phyloP scores from a whole-genome alignment of 2,888 invertebrate species.

The Diachrysia chrysitis region DNA sequence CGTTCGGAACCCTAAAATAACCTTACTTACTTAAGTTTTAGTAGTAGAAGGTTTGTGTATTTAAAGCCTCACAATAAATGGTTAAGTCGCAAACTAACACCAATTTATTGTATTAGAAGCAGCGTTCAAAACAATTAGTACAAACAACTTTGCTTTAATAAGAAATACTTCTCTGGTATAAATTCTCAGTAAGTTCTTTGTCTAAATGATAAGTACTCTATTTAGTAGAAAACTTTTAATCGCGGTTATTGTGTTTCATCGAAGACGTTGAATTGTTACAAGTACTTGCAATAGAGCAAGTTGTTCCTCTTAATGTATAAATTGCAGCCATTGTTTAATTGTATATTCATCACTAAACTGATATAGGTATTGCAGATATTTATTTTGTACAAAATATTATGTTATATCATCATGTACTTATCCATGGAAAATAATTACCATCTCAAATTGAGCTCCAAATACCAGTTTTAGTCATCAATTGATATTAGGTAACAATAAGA shows the following conservation, averaged over 20 bases:
- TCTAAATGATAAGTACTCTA: neutral
- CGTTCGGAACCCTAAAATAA: too few species aligned
- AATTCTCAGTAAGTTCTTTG: neutral
- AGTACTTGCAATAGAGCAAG: neutral
- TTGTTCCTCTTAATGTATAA: neutral
- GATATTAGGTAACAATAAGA: too few species aligned
- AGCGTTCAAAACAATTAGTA: conserved; percentile 1
- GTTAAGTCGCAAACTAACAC: neutral
- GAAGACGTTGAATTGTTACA: neutral
- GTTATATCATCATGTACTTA: too few species aligned
- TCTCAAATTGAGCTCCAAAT: too few species aligned
- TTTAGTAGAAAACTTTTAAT: neutral
- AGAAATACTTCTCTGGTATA: neutral
- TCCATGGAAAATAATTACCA: too few species aligned
- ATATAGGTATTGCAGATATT: too few species aligned
- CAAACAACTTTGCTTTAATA: neutral
- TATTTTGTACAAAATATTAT: too few species aligned
- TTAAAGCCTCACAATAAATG: neutral
- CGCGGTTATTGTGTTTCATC: conserved; percentile 1
- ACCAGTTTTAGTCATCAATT: too few species aligned
- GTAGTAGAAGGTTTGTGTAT: neutral
- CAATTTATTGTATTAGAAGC: neutral
- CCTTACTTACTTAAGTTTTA: too few species aligned
- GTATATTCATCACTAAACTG: too few species aligned
- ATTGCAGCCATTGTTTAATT: neutral